Percentiles rank a stretch among this genome's conserved stretches.
Evolutionary conservation across 2,888 invertebrate species (phyloP).

Genomic region (Drosophila aldrichi): DNA sequence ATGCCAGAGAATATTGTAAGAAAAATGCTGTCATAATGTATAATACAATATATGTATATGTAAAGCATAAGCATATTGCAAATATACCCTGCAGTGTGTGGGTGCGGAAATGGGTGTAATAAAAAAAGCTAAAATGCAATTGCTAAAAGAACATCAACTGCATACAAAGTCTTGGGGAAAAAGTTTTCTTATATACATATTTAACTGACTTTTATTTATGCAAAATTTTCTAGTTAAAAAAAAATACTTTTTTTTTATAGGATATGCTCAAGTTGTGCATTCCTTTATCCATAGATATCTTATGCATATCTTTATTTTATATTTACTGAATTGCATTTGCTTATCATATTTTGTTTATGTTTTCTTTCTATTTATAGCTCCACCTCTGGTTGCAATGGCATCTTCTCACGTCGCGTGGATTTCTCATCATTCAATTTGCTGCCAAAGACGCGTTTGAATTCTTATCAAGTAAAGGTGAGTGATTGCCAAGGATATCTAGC

Average conservation of each 20-base stretch:
- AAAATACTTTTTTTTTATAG: too few species aligned
- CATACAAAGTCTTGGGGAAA: background rate
- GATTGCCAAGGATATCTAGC: background rate
- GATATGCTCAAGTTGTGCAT: background rate
- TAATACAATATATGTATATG: slow-evolving; percentile 17
- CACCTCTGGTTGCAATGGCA: slow-evolving; percentile 95
- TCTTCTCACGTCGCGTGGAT: slow-evolving; percentile 96
- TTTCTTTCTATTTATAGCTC: slow-evolving; percentile 88
- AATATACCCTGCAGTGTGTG: slow-evolving; percentile 19
- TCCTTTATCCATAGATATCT: background rate
- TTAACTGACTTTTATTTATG: background rate
- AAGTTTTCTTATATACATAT: background rate
- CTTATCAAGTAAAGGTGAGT: slow-evolving; percentile 99
- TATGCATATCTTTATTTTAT: slow-evolving; percentile 11
- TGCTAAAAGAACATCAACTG: background rate
- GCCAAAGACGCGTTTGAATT: slow-evolving; percentile 98
- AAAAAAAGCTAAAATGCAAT: background rate
- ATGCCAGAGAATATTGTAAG: slow-evolving; percentile 16
- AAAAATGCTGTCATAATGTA: slow-evolving; percentile 45
- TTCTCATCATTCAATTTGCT: slow-evolving; percentile 97
- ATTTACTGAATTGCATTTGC: slow-evolving; percentile 35
- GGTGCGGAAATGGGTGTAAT: slow-evolving; percentile 1
- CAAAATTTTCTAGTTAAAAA: background rate
- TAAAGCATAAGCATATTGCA: slow-evolving; percentile 24
- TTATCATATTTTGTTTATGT: slow-evolving; percentile 23